These are phyloP conservation scores for Ochropacha duplaris DNA, from an alignment of 2,888 invertebrate species.

Conservation along the genomic window DNA sequence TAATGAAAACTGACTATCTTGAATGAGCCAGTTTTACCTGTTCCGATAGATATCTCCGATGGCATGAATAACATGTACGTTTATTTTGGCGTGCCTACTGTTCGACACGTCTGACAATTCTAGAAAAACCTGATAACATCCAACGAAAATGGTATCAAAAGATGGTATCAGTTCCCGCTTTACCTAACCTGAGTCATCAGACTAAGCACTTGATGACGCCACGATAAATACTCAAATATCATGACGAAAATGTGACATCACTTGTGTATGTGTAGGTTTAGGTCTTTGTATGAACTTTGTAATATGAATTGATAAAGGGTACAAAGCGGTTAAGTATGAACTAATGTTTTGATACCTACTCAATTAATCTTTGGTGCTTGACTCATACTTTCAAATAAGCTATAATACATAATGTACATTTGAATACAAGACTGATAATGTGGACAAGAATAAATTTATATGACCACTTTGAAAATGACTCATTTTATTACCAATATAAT, in stretches of 20 bases:
- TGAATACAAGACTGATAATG: neutral
- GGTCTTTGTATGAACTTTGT: neutral
- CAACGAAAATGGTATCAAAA: neutral
- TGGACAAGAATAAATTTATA: neutral
- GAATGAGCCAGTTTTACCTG: neutral
- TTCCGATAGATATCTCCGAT: neutral
- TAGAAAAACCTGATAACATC: neutral
- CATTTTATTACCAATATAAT: neutral
- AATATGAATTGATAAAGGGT: neutral
- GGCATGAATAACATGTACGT: no score
- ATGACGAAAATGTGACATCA: neutral
- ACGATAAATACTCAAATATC: neutral
- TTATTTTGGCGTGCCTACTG: no score
- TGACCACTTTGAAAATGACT: no score
- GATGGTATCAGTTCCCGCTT: neutral
- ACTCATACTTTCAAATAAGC: neutral
- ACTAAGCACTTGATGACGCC: neutral
- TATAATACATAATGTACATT: neutral
- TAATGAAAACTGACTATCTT: neutral
- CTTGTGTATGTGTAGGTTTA: neutral
- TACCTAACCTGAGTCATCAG: neutral
- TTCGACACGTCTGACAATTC: neutral
- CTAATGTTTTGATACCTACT: neutral
- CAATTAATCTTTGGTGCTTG: neutral
- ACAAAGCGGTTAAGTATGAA: neutral